Percentiles rank a stretch among this genome's conserved stretches.
These are phyloP conservation scores for Neodon shergylaensis DNA, from an alignment of 2,113 vertebrate species.

Conservation along the genomic window DNA sequence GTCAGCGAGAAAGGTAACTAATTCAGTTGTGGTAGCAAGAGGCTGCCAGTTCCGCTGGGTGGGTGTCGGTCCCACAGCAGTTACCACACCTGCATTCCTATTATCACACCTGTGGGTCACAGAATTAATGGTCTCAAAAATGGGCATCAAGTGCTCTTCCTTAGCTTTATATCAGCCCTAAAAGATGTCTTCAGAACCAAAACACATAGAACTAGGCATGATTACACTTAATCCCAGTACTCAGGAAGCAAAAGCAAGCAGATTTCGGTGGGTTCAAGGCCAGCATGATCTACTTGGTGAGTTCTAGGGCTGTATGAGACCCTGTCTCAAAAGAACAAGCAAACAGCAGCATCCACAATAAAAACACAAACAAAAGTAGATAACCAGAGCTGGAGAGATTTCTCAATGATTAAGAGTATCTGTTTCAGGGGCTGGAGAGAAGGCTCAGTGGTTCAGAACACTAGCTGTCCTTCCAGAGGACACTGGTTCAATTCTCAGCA, in stretches of 20 bases:
- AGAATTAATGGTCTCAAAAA: background rate
- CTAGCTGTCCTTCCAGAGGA: background rate
- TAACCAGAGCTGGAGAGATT: background rate
- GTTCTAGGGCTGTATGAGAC: background rate
- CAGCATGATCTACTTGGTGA: background rate
- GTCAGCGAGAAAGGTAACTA: constrained; percentile 84
- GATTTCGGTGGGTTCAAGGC: background rate
- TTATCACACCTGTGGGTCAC: background rate
- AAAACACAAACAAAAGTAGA: background rate
- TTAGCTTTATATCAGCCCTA: background rate
- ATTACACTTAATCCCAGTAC: background rate
- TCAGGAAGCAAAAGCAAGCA: background rate
- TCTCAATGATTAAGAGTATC: background rate
- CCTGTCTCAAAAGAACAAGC: background rate
- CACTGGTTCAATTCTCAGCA: background rate
- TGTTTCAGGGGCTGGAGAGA: background rate
- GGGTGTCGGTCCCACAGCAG: background rate
- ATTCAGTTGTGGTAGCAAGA: background rate
- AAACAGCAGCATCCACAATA: background rate
- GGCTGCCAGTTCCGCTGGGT: background rate
- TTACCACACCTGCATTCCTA: background rate
- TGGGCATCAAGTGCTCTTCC: background rate
- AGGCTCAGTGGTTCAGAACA: background rate
- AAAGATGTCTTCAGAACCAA: background rate
- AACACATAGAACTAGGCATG: background rate